phyloP scores from a whole-genome alignment of 2,113 vertebrate genomes.

The Nothocercus nigrocapillus region DNA sequence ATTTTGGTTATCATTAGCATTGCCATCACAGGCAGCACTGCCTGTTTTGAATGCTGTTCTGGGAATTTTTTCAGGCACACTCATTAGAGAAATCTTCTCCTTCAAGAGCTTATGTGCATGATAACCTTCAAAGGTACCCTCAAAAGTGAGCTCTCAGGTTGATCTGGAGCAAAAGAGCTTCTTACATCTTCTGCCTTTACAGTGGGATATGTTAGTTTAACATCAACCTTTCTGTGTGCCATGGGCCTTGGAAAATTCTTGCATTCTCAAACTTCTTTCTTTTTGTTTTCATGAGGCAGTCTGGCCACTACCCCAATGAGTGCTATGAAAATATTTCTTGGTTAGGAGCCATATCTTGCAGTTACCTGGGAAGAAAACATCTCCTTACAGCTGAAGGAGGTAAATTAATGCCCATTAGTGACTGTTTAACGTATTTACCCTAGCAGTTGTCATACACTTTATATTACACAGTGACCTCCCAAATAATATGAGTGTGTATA shows the following conservation, averaged over 20 bases:
- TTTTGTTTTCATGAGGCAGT: not conserved
- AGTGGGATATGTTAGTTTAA: not conserved
- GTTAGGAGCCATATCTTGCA: not conserved
- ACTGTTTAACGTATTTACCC: not conserved
- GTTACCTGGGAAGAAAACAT: not conserved
- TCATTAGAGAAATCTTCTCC: not conserved
- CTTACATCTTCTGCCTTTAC: not conserved
- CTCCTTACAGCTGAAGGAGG: not conserved
- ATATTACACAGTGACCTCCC: not conserved
- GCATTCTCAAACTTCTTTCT: not conserved
- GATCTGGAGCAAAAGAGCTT: not conserved
- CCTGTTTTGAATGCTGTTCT: not conserved
- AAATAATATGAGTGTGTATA: not conserved
- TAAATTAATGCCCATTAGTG: not conserved
- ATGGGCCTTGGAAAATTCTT: not conserved
- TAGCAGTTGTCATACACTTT: fast-evolving
- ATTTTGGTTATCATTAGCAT: not conserved
- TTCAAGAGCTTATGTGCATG: not conserved
- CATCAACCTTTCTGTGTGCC: not conserved
- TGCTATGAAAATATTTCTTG: not conserved
- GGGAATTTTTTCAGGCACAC: not conserved
- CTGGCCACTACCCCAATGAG: not conserved
- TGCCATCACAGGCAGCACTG: not conserved
- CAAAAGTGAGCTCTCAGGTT: not conserved
- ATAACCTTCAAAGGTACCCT: not conserved